A percentile compares a stretch with the other conserved stretches of the same genome.
Evolutionary conservation across 2,113 vertebrate species (phyloP).

Genomic region (Mus musculus): GRCm39 chr5:60497001-60497500

Average conservation of each 20-base stretch:
- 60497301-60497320: not conserved
- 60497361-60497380: not conserved
- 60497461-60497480: not conserved
- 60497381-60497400: not conserved
- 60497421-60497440: constrained; percentile 48
- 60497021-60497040: not conserved
- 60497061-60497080: not conserved
- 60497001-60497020: not conserved
- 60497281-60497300: not conserved
- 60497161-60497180: not conserved
- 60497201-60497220: constrained; percentile 13
- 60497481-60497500: constrained; percentile 1
- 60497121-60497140: not conserved
- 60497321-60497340: constrained; percentile 13
- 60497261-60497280: constrained; percentile 67
- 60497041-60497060: not conserved
- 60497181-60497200: constrained; percentile 48
- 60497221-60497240: constrained; percentile 56
- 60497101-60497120: not conserved
- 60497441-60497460: constrained; percentile 50
- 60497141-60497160: not conserved
- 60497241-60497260: constrained; percentile 59
- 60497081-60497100: not conserved
- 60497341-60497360: constrained; percentile 15
- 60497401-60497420: not conserved